Conservation (phyloP, 1,140 invertebrate genomes). For the Drosophila dunni region DNA sequence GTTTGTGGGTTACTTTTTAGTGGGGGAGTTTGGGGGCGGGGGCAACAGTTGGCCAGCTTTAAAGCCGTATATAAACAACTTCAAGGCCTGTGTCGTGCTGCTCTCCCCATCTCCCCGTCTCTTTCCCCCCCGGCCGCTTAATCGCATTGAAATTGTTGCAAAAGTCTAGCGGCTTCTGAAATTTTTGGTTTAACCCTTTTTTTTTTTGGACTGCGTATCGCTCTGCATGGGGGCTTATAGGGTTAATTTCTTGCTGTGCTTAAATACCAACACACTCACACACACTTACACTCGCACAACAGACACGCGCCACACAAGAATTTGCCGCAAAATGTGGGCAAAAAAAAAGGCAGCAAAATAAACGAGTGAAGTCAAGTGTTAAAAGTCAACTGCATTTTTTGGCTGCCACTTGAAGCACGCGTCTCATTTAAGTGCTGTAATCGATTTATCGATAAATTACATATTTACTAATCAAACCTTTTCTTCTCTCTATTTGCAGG, state of each 20-base stretch:
- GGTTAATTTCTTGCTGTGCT: slow-evolving; percentile 42
- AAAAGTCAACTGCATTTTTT: background rate
- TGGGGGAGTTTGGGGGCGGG: background rate
- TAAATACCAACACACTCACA: slow-evolving; percentile 23
- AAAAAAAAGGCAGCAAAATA: slow-evolving; percentile 7
- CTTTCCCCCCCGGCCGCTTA: background rate
- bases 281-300: slow-evolving; percentile 7
- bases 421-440: background rate
- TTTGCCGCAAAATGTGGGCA: slow-evolving; percentile 55
- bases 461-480: background rate
- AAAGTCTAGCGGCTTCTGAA: slow-evolving; percentile 47
- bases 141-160: slow-evolving; percentile 56
- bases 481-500: slow-evolving; percentile 27
- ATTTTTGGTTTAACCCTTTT: slow-evolving; percentile 43
- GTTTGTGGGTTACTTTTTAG: background rate
- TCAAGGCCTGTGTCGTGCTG: slow-evolving; percentile 8
- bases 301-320: slow-evolving; percentile 45
- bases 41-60: slow-evolving; percentile 77
- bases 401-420: background rate
- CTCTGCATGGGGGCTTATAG: slow-evolving; percentile 30
- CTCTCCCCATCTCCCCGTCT: background rate
- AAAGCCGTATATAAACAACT: slow-evolving; percentile 43
- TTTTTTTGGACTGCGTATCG: slow-evolving; percentile 5
- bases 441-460: slow-evolving; percentile 18
- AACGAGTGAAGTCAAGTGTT: background rate